Evolutionary conservation across 2,113 vertebrate species (phyloP).

Genomic region (Prionailurus bengalensis): DNA sequence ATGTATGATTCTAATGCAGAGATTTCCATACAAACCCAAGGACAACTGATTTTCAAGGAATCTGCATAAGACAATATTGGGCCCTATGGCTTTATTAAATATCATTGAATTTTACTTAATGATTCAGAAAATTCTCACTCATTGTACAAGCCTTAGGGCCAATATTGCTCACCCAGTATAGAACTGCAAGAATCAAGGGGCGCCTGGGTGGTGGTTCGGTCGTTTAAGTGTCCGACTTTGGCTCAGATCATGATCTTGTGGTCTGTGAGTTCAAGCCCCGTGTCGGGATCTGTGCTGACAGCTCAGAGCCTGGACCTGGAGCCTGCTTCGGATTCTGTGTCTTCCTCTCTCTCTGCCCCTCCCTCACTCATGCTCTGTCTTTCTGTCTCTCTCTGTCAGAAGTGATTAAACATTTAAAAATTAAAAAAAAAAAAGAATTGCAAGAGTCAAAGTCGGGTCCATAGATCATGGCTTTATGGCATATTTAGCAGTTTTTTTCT

Average conservation of each 20-base stretch:
- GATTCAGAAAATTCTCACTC: neutral
- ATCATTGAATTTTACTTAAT: neutral
- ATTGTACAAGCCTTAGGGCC: neutral
- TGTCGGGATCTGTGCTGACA: too few species aligned
- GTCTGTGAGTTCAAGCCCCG: too few species aligned
- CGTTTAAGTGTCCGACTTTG: too few species aligned
- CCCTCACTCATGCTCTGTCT: too few species aligned
- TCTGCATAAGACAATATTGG: neutral
- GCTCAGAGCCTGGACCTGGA: too few species aligned
- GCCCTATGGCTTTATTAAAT: neutral
- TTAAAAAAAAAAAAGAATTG: neutral
- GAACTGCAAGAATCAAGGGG: neutral
- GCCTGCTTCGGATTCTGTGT: too few species aligned
- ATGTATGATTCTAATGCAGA: neutral
- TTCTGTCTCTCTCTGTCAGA: too few species aligned
- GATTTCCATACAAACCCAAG: conserved; percentile 26
- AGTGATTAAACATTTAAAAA: too few species aligned
- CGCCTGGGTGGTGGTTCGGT: too few species aligned
- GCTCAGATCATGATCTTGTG: too few species aligned
- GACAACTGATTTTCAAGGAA: conserved; percentile 20
- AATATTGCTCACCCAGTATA: neutral
- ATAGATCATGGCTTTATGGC: neutral
- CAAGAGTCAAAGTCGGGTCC: neutral
- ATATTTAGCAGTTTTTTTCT: neutral
- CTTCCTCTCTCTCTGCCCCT: too few species aligned